phyloP scores from a whole-genome alignment of 1,140 invertebrate genomes.

The Zaprionus ornatus region DNA sequence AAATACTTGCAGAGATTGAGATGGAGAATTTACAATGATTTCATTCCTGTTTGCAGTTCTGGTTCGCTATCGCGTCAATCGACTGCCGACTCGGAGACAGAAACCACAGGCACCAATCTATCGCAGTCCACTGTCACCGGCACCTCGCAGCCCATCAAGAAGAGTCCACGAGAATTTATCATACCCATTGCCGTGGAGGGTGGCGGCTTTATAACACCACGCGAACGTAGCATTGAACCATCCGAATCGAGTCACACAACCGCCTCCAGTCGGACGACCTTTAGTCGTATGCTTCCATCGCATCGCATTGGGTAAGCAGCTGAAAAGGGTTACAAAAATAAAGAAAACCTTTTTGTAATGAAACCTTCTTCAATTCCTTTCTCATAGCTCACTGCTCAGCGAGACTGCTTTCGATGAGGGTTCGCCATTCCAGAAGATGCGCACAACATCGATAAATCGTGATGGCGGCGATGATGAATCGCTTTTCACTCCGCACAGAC shows the following conservation, averaged over 20 bases:
- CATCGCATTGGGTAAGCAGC: constrained; percentile 73
- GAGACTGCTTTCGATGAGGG: constrained; percentile 90
- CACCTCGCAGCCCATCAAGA: constrained; percentile 90
- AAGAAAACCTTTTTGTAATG: background rate
- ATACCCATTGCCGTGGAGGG: constrained; percentile 96
- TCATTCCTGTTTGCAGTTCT: constrained; percentile 55
- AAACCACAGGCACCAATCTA: constrained; percentile 85
- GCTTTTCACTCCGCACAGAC: constrained; percentile 88
- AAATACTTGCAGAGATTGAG: no score
- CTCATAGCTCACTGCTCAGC: constrained; percentile 86
- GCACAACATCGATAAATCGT: constrained; percentile 84
- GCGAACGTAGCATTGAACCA: constrained; percentile 90
- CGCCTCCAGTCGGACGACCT: constrained; percentile 78
- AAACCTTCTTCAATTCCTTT: background rate
- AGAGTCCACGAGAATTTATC: constrained; percentile 94
- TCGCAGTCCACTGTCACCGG: constrained; percentile 82
- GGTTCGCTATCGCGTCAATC: constrained; percentile 87
- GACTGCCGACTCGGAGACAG: constrained; percentile 88
- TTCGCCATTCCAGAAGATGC: constrained; percentile 85
- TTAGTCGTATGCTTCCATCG: constrained; percentile 71
- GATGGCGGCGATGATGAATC: constrained; percentile 85
- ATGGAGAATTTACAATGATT: background rate
- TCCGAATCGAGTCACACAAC: constrained; percentile 86
- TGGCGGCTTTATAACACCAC: constrained; percentile 92
- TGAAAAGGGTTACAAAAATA: background rate